These are phyloP conservation scores for Phocoena phocoena DNA, from an alignment of 2,113 vertebrate species.

Conservation along the genomic window DNA sequence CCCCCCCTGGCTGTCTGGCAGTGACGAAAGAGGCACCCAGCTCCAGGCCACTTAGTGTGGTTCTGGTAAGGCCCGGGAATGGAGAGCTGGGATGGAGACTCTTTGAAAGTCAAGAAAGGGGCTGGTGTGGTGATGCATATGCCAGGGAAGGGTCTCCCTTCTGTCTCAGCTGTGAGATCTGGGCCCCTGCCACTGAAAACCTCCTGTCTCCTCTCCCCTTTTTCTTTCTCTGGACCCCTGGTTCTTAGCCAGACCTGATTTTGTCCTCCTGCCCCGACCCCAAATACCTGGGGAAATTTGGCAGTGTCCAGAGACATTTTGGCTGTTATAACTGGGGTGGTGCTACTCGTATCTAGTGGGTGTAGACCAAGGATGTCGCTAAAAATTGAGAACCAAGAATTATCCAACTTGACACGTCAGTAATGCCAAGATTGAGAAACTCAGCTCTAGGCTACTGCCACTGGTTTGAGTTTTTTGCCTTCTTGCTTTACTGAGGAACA, in stretches of 20 bases:
- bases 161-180: not conserved
- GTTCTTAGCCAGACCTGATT: not conserved
- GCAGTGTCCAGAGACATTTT: not conserved
- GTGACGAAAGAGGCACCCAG: not conserved
- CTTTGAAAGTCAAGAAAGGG: not conserved
- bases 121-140: rapidly evolving
- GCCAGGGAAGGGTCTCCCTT: rapidly evolving
- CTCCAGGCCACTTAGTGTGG: not conserved
- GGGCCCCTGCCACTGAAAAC: not conserved
- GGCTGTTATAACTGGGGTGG: not conserved
- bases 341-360: not conserved
- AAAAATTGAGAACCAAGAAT: not conserved
- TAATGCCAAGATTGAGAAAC: not conserved
- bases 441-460: not conserved
- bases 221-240: not conserved
- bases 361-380: not conserved
- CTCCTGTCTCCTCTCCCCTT: not conserved
- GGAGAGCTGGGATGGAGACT: not conserved
- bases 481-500: not conserved
- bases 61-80: not conserved
- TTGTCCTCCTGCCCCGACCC: not conserved
- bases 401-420: not conserved
- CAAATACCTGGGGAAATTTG: not conserved
- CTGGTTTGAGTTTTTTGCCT: not conserved
- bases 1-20: not conserved